phyloP scores from a whole-genome alignment of 2,113 vertebrate species.

The Mus pahari region DNA sequence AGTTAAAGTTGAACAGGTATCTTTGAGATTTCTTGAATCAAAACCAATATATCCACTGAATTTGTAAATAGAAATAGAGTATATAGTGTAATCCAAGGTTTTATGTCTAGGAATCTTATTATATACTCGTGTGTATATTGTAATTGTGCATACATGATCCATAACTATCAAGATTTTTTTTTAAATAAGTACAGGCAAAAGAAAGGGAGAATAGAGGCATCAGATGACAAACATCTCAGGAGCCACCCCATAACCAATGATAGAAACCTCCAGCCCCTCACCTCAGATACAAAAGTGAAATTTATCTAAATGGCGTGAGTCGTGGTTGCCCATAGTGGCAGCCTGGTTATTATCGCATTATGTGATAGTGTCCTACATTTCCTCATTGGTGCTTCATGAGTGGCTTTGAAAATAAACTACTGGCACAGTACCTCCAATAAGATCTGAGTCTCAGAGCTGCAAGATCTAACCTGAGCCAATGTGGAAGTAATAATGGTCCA shows the following conservation, averaged over 20 bases:
- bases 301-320: neutral
- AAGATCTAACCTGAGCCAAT: neutral
- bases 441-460: neutral
- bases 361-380: neutral
- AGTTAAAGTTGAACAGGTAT: slow-evolving; percentile 27
- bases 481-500: neutral
- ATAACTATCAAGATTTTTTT: neutral
- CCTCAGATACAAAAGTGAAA: neutral
- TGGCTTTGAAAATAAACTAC: slow-evolving; percentile 12
- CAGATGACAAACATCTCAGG: neutral
- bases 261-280: neutral
- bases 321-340: neutral
- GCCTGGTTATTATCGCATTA: neutral
- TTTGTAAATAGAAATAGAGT: neutral
- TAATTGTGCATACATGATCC: neutral
- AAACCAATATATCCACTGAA: neutral
- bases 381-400: neutral
- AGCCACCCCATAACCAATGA: neutral
- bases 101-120: slow-evolving; percentile 23
- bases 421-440: neutral
- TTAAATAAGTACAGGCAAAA: neutral
- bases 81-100: neutral
- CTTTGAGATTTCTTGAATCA: neutral
- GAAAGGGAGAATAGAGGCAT: neutral
- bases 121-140: neutral